These are phyloP conservation scores for Magallana nippona DNA, from an alignment of 2,888 invertebrate species.

Conservation along the genomic window DNA sequence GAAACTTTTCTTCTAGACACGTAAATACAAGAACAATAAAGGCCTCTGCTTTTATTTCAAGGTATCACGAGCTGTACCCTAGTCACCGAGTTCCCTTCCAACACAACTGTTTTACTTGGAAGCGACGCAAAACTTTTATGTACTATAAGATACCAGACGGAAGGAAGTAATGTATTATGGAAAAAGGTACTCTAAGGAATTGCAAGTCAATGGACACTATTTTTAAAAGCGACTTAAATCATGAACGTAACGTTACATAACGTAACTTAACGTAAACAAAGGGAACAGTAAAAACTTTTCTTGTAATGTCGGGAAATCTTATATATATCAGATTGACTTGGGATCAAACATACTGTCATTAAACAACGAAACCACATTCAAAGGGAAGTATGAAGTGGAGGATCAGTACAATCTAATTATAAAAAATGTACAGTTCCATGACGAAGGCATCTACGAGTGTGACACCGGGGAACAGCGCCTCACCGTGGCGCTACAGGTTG, in stretches of 20 bases:
- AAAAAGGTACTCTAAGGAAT: constrained; percentile 7
- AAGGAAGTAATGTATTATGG: constrained; percentile 11
- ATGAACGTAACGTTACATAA: too few relatives aligned
- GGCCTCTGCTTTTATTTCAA: neutral
- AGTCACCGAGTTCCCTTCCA: neutral
- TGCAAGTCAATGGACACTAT: too few relatives aligned
- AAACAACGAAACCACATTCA: constrained; percentile 16
- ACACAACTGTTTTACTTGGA: constrained; percentile 29
- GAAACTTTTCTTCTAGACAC: too few relatives aligned
- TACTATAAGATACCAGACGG: constrained; percentile 7
- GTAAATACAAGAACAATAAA: too few relatives aligned
- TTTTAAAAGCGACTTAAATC: too few relatives aligned
- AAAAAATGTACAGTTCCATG: neutral
- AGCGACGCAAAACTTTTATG: constrained; percentile 25
- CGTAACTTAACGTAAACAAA: too few relatives aligned
- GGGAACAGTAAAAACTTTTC: too few relatives aligned
- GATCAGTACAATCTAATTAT: constrained; percentile 21
- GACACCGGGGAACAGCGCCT: constrained; percentile 30
- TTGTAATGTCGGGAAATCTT: neutral
- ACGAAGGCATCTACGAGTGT: constrained; percentile 34
- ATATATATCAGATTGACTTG: neutral
- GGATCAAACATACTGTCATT: constrained; percentile 13
- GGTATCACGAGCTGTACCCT: neutral
- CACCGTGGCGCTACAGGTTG: neutral
- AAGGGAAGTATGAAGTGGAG: constrained; percentile 19